phyloP scores from a whole-genome alignment of 1,140 invertebrate genomes.

The Tigriopus japonicus region DNA sequence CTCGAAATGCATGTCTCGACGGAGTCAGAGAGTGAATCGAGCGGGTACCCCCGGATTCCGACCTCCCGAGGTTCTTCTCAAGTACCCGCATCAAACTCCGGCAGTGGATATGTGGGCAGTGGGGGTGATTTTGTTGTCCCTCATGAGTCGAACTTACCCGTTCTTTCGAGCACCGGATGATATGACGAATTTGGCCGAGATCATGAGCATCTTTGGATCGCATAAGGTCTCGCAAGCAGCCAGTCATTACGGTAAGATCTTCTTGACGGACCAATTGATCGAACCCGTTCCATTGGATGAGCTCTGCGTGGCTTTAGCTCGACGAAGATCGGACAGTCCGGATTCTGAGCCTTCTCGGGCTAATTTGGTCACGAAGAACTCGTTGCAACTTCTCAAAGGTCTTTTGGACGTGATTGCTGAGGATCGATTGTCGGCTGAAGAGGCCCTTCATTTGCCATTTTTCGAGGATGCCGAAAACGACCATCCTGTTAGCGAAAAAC shows the following conservation, averaged over 20 bases:
- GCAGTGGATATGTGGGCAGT: slow-evolving; percentile 77
- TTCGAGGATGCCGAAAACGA: background rate
- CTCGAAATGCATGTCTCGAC: slow-evolving; percentile 35
- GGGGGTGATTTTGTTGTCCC: slow-evolving; percentile 61
- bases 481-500: too few relatives aligned
- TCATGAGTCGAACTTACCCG: slow-evolving; percentile 56
- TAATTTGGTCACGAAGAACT: background rate
- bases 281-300: background rate
- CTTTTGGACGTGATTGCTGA: background rate
- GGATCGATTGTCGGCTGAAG: background rate
- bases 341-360: background rate
- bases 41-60: slow-evolving; percentile 78
- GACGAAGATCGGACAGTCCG: background rate
- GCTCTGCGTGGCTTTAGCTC: background rate
- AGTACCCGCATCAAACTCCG: slow-evolving; percentile 49
- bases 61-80: slow-evolving; percentile 67
- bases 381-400: background rate
- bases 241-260: slow-evolving; percentile 39
- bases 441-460: slow-evolving; percentile 1
- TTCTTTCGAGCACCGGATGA: slow-evolving; percentile 66
- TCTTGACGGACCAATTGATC: background rate
- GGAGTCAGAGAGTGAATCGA: slow-evolving; percentile 42
- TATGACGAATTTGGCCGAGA: slow-evolving; percentile 56
- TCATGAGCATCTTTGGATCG: slow-evolving; percentile 56
- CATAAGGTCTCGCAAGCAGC: slow-evolving; percentile 45